Conservation (phyloP, 2,113 vertebrate species). For the Condylura cristata region DNA sequence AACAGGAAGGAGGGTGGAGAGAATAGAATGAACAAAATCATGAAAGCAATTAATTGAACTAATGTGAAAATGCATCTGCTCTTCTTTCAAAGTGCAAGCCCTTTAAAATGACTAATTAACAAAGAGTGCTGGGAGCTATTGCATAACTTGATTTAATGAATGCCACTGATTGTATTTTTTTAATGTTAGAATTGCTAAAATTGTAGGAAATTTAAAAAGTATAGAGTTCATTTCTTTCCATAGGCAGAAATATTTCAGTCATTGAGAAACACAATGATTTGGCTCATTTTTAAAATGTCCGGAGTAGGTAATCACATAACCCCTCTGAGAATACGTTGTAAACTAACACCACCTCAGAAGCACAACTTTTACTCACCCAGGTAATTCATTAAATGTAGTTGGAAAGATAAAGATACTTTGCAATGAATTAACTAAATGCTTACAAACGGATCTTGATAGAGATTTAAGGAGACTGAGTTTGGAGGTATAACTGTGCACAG, state of each 20-base stretch:
- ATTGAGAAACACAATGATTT: neutral
- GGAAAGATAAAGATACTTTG: neutral
- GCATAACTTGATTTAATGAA: slow-evolving; percentile 50
- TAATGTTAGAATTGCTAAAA: neutral
- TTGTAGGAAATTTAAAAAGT: neutral
- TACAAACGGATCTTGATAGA: neutral
- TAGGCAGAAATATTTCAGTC: neutral
- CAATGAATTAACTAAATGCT: neutral
- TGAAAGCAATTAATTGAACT: slow-evolving; percentile 6
- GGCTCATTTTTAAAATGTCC: neutral
- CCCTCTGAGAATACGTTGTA: neutral
- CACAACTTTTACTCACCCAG: neutral
- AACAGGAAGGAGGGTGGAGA: neutral
- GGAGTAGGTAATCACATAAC: neutral
- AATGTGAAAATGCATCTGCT: slow-evolving; percentile 39
- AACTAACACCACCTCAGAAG: neutral
- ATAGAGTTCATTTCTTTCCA: slow-evolving; percentile 8
- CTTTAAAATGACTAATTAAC: slow-evolving; percentile 62
- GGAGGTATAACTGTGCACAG: neutral
- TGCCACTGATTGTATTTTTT: neutral
- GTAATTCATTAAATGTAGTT: neutral
- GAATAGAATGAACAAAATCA: neutral
- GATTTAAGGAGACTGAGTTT: neutral
- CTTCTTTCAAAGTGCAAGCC: slow-evolving; percentile 15
- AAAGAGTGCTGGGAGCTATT: neutral